phyloP scores from a whole-genome alignment of 2,888 invertebrate genomes.

The Trimorus sp. region DNA sequence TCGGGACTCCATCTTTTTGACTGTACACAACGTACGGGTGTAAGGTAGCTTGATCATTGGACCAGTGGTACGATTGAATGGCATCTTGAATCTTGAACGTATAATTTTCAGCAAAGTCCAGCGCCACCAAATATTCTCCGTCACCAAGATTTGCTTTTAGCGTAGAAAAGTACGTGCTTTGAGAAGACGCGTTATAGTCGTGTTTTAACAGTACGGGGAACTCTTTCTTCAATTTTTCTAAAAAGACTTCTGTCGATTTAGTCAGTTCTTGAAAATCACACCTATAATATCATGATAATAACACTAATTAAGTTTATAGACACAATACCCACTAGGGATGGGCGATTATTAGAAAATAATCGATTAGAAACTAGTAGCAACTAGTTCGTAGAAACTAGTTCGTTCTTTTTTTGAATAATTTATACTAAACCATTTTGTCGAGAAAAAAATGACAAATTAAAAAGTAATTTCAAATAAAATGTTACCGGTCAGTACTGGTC shows the following conservation, averaged over 20 bases:
- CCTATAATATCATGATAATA: too few relatives aligned
- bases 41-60: slow-evolving; percentile 13
- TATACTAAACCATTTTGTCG: too few relatives aligned
- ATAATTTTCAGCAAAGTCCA: slow-evolving; percentile 31
- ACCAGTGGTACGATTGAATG: slow-evolving; percentile 19
- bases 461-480: not conserved
- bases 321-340: too few relatives aligned
- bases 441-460: not conserved
- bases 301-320: too few relatives aligned
- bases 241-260: not conserved
- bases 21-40: slow-evolving; percentile 18
- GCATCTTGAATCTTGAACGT: slow-evolving; percentile 15
- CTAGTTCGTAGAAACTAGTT: too few relatives aligned
- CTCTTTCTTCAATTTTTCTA: slow-evolving; percentile 9
- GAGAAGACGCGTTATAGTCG: slow-evolving; percentile 5
- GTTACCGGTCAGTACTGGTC: slow-evolving; percentile 18
- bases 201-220: slow-evolving; percentile 19
- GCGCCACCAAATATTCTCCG: slow-evolving; percentile 17
- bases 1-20: not conserved
- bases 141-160: slow-evolving; percentile 4
- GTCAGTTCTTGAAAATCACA: too few relatives aligned
- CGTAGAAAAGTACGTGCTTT: slow-evolving; percentile 11
- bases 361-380: too few relatives aligned
- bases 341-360: too few relatives aligned
- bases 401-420: too few relatives aligned